phyloP scores from a whole-genome alignment of 2,888 invertebrate species.

The Leucophenga maculata region DNA sequence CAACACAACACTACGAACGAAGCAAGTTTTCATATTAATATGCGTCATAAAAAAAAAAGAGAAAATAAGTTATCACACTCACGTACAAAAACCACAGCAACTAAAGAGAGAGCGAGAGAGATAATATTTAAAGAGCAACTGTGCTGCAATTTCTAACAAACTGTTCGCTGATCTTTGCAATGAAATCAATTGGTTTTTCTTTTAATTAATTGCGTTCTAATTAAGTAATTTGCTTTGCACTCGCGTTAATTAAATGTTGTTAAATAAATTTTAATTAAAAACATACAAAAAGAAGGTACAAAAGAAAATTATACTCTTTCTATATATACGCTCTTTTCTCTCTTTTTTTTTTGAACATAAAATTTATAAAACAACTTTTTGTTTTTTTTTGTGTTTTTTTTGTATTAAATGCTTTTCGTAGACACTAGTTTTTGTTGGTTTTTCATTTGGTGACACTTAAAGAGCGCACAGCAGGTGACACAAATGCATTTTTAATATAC shows the following conservation, averaged over 20 bases:
- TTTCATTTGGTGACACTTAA: not conserved
- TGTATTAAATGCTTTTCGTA: too few species aligned
- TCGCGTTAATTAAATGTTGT: too few species aligned
- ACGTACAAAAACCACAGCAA: not conserved
- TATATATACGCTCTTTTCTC: too few species aligned
- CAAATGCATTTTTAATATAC: constrained; percentile 12
- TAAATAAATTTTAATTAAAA: too few species aligned
- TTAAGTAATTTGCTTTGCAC: too few species aligned
- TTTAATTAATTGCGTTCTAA: too few species aligned
- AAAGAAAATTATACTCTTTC: too few species aligned
- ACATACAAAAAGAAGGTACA: too few species aligned
- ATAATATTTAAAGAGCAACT: not conserved
- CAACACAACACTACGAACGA: not conserved
- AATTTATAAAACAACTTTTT: not conserved
- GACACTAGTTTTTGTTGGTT: constrained; percentile 9
- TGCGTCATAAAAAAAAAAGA: constrained; percentile 41
- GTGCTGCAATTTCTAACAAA: not conserved
- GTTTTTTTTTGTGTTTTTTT: too few species aligned
- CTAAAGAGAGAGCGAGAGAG: not conserved
- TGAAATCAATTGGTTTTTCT: not conserved
- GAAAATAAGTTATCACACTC: not conserved
- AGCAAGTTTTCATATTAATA: constrained; percentile 16
- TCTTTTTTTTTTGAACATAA: too few species aligned
- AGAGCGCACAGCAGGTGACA: not conserved
- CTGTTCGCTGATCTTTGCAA: not conserved